Evolutionary conservation across 2,888 invertebrate genomes (phyloP), one percentile per base, ranked within the genome.

Genomic region (Boloria euphrosyne): DNA sequence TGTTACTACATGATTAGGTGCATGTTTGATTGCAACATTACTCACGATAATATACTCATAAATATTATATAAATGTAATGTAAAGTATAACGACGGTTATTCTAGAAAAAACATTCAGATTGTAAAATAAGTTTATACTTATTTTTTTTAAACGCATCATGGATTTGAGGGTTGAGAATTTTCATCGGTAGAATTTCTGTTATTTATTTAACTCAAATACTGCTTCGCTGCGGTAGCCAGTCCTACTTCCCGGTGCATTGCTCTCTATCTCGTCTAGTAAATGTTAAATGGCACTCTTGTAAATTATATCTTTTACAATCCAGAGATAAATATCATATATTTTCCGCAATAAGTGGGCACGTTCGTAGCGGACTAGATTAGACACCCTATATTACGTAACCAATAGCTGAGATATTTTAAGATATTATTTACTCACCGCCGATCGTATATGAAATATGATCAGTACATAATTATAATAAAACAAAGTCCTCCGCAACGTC

Each of bases 201-300:
- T 31, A 13, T 18, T 64, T 27, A 52, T 64, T 65, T 17, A 67
- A 65, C 46, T 38, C 16, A 43, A 47, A 65, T 51, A 49, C 50
- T 58, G 52, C 58, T 69, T 65, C 44, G 59, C 31, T 60, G 66
- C 71, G 61, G 71, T 49, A 69, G 71, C 67, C 57, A 62, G 69
- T 61, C 50, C 50, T 46, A 59, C 66, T 70, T 71, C 71, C 71
- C 59, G 71, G 71, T 62, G 70, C 71, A 71, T 60, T 67, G 70
- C 68, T 70, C 71, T 65, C 51, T 62, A 66, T 67, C 64, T 66
- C 62, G 62, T 69, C 66, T 65, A 70, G 66, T 60, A 65, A 70
- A 70, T 68, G 70, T 71, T 70, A 65, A 70, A 67, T 64, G 60
- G 52, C 55, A 58, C 68, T 70, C 67, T 66, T 65, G 65, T 68